Base-by-base conservation (phyloP, 2,888 invertebrate species). In the Listrodromus nycthemerus region DNA sequence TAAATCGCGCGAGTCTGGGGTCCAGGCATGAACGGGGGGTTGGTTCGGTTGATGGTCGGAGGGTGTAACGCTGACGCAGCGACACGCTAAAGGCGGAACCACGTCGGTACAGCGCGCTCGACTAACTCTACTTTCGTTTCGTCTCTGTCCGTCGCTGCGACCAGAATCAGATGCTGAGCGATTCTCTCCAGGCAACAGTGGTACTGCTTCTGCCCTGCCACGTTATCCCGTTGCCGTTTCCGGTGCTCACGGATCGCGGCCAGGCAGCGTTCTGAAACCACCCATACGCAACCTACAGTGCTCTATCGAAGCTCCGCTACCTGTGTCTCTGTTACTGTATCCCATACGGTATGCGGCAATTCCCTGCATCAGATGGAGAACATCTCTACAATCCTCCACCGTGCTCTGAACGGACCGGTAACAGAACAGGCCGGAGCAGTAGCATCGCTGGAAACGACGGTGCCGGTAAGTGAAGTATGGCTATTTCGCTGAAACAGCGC, bases 11-110 rank as follows among this genome's bases (percentile, higher is more conserved):
- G 82, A 79, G 70, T 70, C 65, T 30, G 69, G 71, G 30, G 77
- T 67, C 50, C 13, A 69, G 55, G 76, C 74, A 80, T 67, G 66
- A 65, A 83, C 83, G 85, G 82, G 86, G 87, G 87, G 10, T 88
- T 87, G 89, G 83, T 85, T 50, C 75, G 70, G 69, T 48, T 80
- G 80, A 80, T 69, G 73, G 80, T 87, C 86, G 86, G 86, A 61
- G 88, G 90, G 89, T 91, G 91, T 91, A 91, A 88, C 91, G 92
- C 92, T 92, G 92, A 92, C 91, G 90, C 90, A 87, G 90, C 90
- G 89, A 92, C 92, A 92, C 89, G 92, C 89, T 92, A 92, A 92
- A 91, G 92, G 92, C 92, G 92, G 89, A 90, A 91, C 89, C 83
- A 87, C 82, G 87, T 63, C 71, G 55, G 71, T 52, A 41, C 63